phyloP scores from a whole-genome alignment of 2,113 vertebrate genomes.

The Heterotilapia buettikoferi region DNA sequence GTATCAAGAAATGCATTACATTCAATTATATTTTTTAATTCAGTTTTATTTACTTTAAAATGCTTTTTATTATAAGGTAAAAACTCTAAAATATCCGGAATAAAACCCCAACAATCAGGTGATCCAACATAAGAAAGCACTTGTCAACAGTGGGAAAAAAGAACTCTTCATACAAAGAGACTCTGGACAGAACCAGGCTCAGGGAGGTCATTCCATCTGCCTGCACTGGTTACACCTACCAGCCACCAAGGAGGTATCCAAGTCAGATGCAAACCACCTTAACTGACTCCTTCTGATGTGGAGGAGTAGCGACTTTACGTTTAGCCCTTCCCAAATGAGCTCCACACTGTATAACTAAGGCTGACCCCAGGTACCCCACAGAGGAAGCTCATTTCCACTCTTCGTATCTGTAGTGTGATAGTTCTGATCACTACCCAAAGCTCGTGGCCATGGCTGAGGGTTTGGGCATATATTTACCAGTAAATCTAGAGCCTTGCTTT shows the following conservation, averaged over 20 bases:
- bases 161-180: not conserved
- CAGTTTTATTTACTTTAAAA: not conserved
- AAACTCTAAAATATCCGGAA: accelerated
- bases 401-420: accelerated
- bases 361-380: not conserved
- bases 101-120: not conserved
- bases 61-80: not conserved
- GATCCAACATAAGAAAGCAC: not conserved
- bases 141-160: accelerated
- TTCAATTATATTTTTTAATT: accelerated
- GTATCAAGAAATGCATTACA: accelerated
- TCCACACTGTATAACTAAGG: not conserved
- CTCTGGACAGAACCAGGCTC: not conserved
- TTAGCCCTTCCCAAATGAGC: accelerated
- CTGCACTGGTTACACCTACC: accelerated
- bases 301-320: not conserved
- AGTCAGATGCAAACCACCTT: not conserved
- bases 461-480: not conserved
- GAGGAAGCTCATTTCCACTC: not conserved
- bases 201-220: not conserved
- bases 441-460: accelerated
- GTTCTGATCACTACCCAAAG: not conserved
- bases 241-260: not conserved
- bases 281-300: not conserved
- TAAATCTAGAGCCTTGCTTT: not conserved